Conservation (phyloP, 1,140 invertebrate species). For the Colletes gigas region DNA sequence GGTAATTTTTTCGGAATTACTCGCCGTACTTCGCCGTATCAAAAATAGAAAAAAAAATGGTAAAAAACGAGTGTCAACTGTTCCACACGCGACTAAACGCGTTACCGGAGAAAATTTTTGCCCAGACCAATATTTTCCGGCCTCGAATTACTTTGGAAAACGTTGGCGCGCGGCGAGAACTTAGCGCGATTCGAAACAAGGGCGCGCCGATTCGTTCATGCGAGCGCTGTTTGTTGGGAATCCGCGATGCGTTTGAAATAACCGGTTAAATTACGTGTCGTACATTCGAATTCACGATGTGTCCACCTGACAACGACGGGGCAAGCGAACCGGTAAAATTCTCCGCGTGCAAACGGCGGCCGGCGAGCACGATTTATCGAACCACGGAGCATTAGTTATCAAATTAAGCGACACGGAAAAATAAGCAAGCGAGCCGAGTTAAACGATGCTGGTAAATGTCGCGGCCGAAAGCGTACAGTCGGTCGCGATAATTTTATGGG, state of each 20-base stretch:
- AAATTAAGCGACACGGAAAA: conserved; percentile 46
- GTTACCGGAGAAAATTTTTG: too few relatives aligned
- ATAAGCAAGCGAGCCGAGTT: conserved; percentile 24
- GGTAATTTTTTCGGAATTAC: too few relatives aligned
- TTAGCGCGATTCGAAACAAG: neutral
- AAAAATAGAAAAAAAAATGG: too few relatives aligned
- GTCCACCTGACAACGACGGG: conserved; percentile 9
- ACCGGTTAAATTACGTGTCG: conserved; percentile 40
- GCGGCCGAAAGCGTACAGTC: neutral
- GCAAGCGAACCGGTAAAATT: conserved; percentile 31
- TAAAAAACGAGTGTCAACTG: too few relatives aligned
- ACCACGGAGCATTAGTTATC: conserved; percentile 36
- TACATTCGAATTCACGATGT: conserved; percentile 12
- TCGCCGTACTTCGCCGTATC: too few relatives aligned
- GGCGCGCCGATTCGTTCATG: neutral
- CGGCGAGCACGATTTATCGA: conserved; percentile 37
- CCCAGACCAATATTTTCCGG: too few relatives aligned
- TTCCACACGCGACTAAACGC: too few relatives aligned
- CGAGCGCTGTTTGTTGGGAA: conserved; percentile 11
- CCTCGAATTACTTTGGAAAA: too few relatives aligned
- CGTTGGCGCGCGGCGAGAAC: too few relatives aligned
- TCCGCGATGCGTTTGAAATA: conserved; percentile 14
- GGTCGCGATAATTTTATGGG: conserved; percentile 36
- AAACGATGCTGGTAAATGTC: conserved; percentile 20
- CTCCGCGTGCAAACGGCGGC: conserved; percentile 10